A percentile compares a stretch with the other conserved stretches of the same genome.
phyloP scores from a whole-genome alignment of 2,797 vertebrate genomes.

The Moxostoma hubbsi region DNA sequence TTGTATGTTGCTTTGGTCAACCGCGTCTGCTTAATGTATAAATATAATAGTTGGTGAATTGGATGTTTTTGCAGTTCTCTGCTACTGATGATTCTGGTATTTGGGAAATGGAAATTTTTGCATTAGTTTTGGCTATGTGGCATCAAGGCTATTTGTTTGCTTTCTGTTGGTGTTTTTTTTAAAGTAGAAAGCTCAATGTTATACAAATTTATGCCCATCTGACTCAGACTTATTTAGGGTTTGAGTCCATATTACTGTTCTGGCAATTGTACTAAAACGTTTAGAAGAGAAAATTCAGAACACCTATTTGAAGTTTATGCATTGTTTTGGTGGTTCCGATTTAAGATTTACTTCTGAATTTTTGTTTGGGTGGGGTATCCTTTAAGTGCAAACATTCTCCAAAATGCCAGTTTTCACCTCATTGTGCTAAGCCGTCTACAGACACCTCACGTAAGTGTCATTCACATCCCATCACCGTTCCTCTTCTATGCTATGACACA shows the following conservation, averaged over 20 bases:
- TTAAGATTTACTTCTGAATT: neutral
- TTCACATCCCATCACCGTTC: constrained; percentile 44
- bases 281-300: neutral
- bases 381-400: constrained; percentile 34
- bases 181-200: constrained; percentile 13
- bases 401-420: constrained; percentile 57
- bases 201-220: constrained; percentile 80
- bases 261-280: neutral
- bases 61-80: constrained; percentile 2
- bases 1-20: neutral
- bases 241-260: no score
- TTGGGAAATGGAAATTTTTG: neutral
- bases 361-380: neutral
- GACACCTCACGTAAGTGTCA: constrained; percentile 72
- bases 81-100: neutral
- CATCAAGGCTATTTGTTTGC: constrained; percentile 3
- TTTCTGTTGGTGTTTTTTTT: constrained; percentile 7
- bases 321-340: neutral
- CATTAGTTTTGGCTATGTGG: neutral
- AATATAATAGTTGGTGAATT: neutral
- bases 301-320: neutral
- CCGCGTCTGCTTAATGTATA: neutral
- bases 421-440: constrained; percentile 69
- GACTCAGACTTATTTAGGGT: constrained; percentile 19
- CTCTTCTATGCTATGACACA: constrained; percentile 25